These are phyloP conservation scores for Scleropages formosus DNA, from an alignment of 2,797 vertebrate genomes.

Conservation along the genomic window DNA sequence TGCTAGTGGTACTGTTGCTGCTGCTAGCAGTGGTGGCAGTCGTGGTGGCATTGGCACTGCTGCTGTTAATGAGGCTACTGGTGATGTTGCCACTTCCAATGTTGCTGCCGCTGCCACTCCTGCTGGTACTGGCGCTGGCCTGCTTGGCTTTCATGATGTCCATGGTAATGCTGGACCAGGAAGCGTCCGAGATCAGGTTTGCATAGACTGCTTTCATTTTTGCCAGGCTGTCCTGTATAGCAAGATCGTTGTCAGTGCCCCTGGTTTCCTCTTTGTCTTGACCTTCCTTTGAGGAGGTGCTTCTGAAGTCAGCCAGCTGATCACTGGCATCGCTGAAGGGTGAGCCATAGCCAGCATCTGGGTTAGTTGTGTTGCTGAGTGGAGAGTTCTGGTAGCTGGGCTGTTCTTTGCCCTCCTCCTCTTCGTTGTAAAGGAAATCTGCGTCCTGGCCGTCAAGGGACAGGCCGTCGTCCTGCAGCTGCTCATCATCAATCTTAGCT, in stretches of 20 bases:
- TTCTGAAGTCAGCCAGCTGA: slow-evolving; percentile 85
- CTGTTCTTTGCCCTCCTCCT: slow-evolving; percentile 76
- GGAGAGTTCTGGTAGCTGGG: slow-evolving; percentile 94
- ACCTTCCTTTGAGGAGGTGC: slow-evolving; percentile 76
- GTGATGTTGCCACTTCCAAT: slow-evolving; percentile 41
- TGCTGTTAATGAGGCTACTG: slow-evolving; percentile 55
- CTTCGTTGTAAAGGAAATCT: slow-evolving; percentile 85
- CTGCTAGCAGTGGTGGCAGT: slow-evolving; percentile 56
- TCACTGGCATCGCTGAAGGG: slow-evolving; percentile 94
- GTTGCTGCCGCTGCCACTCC: slow-evolving; percentile 64
- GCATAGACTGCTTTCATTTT: slow-evolving; percentile 98
- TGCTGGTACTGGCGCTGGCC: slow-evolving; percentile 70
- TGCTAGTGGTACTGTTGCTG: slow-evolving; percentile 60
- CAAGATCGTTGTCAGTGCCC: slow-evolving; percentile 74
- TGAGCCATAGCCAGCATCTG: slow-evolving; percentile 90
- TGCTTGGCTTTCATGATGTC: slow-evolving; percentile 85
- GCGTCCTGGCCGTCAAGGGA: slow-evolving; percentile 85
- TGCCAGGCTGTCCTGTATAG: slow-evolving; percentile 91
- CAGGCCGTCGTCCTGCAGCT: slow-evolving; percentile 84
- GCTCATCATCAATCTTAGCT: slow-evolving; percentile 82
- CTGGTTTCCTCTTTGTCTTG: slow-evolving; percentile 78
- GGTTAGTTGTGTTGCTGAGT: slow-evolving; percentile 92
- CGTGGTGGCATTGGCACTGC: slow-evolving; percentile 58
- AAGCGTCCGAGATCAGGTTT: slow-evolving; percentile 92
- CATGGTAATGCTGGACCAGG: slow-evolving; percentile 90